These are phyloP conservation scores for Odontocolon sp. DNA, from an alignment of 2,888 invertebrate species.

Conservation along the genomic window DNA sequence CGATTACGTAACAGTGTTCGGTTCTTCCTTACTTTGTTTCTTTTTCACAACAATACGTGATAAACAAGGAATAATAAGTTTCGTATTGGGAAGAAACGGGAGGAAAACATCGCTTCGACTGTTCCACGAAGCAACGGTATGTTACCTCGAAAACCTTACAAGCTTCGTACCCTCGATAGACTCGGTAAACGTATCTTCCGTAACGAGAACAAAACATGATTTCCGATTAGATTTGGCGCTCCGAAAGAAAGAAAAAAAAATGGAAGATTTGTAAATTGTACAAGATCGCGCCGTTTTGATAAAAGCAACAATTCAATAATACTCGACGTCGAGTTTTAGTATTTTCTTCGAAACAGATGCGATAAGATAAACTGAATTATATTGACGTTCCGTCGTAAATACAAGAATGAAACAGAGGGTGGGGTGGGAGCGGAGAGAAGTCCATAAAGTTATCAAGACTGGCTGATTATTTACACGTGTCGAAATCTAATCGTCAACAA, in stretches of 20 bases:
- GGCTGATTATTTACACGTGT: background rate
- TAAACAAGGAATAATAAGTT: constrained; percentile 11
- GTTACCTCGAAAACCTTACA: no score
- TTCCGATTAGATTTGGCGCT: no score
- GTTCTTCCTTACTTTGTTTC: constrained; percentile 2
- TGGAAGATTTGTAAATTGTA: no score
- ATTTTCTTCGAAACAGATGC: background rate
- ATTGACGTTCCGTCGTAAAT: background rate
- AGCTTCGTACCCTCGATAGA: no score
- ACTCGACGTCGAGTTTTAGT: background rate
- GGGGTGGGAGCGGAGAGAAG: no score
- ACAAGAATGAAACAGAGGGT: background rate
- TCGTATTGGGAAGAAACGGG: background rate
- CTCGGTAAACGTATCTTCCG: no score
- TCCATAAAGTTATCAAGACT: background rate
- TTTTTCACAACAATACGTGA: background rate
- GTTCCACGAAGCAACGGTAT: constrained; percentile 13
- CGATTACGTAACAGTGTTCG: background rate
- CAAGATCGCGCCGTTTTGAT: background rate
- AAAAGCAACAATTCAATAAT: no score
- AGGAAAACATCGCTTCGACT: background rate
- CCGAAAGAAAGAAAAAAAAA: no score
- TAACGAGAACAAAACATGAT: no score
- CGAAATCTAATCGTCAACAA: background rate
- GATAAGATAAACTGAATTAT: constrained; percentile 1